These are phyloP conservation scores for Neomicropteryx cornuta DNA, from an alignment of 1,140 invertebrate genomes.

Conservation along the genomic window DNA sequence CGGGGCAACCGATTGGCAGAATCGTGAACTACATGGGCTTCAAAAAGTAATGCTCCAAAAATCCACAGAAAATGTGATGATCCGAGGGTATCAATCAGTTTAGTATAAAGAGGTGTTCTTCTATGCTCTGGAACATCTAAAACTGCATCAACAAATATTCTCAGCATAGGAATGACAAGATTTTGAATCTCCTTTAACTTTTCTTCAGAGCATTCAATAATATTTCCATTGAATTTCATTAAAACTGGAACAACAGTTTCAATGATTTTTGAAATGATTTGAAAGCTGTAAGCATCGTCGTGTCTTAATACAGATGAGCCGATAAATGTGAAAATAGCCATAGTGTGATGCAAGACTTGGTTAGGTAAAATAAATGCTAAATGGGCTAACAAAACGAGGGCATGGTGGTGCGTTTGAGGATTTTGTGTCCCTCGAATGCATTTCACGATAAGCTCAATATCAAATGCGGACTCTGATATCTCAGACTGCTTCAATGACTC, in stretches of 20 bases:
- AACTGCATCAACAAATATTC: slow-evolving; percentile 81
- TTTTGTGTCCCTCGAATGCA: slow-evolving; percentile 83
- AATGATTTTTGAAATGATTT: slow-evolving; percentile 83
- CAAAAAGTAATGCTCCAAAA: slow-evolving; percentile 59
- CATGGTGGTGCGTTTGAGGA: slow-evolving; percentile 89
- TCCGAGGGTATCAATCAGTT: slow-evolving; percentile 62
- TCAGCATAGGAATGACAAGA: slow-evolving; percentile 56
- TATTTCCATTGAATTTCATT: slow-evolving; percentile 39
- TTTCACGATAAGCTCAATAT: slow-evolving; percentile 75
- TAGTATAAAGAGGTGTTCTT: slow-evolving; percentile 65
- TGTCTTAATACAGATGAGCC: slow-evolving; percentile 81
- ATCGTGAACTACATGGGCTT: slow-evolving; percentile 49
- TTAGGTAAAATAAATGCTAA: slow-evolving; percentile 65
- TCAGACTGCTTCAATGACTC: slow-evolving; percentile 34
- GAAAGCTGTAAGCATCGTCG: slow-evolving; percentile 89
- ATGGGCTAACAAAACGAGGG: slow-evolving; percentile 68
- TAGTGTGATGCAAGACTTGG: slow-evolving; percentile 80
- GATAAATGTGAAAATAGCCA: slow-evolving; percentile 94
- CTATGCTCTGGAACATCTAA: slow-evolving; percentile 85
- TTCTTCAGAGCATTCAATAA: slow-evolving; percentile 36
- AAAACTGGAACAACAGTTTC: slow-evolving; percentile 83
- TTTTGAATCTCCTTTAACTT: slow-evolving; percentile 30
- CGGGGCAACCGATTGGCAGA: slow-evolving; percentile 30
- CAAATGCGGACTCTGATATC: slow-evolving; percentile 48
- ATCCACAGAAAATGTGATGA: slow-evolving; percentile 63